A percentile compares a stretch with the other conserved stretches of the same genome.
These are phyloP conservation scores for Nasonia longicornis DNA, from an alignment of 1,140 invertebrate species.

Conservation along the genomic window DNA sequence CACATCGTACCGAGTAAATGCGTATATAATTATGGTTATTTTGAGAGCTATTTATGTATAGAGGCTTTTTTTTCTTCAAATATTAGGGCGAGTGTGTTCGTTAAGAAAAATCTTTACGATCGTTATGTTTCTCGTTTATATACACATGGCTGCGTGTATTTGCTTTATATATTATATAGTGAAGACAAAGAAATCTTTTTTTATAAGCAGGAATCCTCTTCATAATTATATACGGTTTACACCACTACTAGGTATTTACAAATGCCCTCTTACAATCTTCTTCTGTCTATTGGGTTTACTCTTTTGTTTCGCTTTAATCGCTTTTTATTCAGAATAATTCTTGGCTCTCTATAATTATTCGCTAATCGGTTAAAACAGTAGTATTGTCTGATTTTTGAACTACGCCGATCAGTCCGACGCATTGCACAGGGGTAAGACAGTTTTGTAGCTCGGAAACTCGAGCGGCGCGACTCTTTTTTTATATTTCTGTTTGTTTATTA, in stretches of 20 bases:
- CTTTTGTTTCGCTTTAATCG: not conserved
- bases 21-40: conserved; percentile 35
- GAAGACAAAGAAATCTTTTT: not conserved
- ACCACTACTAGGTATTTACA: not conserved
- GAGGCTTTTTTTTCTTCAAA: no score
- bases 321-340: conserved; percentile 38
- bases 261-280: not conserved
- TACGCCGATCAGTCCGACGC: conserved; percentile 46
- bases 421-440: conserved; percentile 29
- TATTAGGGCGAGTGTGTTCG: not conserved
- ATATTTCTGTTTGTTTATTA: not conserved
- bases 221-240: conserved; percentile 13
- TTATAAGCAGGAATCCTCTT: not conserved
- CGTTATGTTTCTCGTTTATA: conserved; percentile 17
- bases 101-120: conserved; percentile 6
- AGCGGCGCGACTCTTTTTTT: not conserved
- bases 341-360: conserved; percentile 30
- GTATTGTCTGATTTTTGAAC: conserved; percentile 62
- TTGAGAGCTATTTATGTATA: not conserved
- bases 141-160: not conserved
- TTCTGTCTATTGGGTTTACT: not conserved
- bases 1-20: not conserved
- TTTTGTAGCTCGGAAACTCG: conserved; percentile 22
- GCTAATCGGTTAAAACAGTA: conserved; percentile 45
- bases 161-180: not conserved